Percentiles rank a stretch among this genome's conserved stretches.
Conservation (phyloP, 2,113 vertebrate genomes). For the Ophiodon elongatus region DNA sequence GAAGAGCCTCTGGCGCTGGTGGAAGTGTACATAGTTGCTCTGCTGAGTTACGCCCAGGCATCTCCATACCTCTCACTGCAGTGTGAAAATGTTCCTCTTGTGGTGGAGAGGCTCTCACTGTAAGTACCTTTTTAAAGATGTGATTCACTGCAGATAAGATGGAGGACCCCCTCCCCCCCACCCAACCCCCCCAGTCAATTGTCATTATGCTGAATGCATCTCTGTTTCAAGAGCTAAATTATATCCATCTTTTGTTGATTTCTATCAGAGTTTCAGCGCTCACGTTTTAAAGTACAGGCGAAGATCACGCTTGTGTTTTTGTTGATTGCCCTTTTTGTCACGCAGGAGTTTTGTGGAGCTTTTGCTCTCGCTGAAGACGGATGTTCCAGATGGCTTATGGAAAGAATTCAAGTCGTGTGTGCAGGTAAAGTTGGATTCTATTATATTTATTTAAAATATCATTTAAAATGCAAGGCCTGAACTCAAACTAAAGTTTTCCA, state of each 20-base stretch:
- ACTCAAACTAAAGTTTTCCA: not conserved
- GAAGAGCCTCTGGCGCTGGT: constrained; percentile 92
- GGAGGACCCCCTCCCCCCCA: no score
- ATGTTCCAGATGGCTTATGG: constrained; percentile 91
- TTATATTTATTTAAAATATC: not conserved
- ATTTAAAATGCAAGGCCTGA: not conserved
- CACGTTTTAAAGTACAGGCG: not conserved
- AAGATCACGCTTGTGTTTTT: not conserved
- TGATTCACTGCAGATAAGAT: not conserved
- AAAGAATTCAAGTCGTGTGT: constrained; percentile 90
- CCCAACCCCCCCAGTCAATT: no score
- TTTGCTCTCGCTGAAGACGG: constrained; percentile 89
- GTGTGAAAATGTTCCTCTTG: constrained; percentile 93
- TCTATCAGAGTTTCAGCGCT: not conserved
- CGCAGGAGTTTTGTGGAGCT: constrained; percentile 96
- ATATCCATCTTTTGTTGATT: no score
- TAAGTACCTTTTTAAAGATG: constrained; percentile 83
- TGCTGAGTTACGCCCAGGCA: constrained; percentile 92
- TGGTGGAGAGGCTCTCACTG: constrained; percentile 94
- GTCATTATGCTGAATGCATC: not conserved
- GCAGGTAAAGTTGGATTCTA: constrained; percentile 83
- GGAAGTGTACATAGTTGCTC: constrained; percentile 91
- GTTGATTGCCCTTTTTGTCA: constrained; percentile 17
- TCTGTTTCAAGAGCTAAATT: not conserved
- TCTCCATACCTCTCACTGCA: constrained; percentile 89